These are phyloP conservation scores for Lasioglossum morio DNA, from an alignment of 2,888 invertebrate species.

Conservation along the genomic window DNA sequence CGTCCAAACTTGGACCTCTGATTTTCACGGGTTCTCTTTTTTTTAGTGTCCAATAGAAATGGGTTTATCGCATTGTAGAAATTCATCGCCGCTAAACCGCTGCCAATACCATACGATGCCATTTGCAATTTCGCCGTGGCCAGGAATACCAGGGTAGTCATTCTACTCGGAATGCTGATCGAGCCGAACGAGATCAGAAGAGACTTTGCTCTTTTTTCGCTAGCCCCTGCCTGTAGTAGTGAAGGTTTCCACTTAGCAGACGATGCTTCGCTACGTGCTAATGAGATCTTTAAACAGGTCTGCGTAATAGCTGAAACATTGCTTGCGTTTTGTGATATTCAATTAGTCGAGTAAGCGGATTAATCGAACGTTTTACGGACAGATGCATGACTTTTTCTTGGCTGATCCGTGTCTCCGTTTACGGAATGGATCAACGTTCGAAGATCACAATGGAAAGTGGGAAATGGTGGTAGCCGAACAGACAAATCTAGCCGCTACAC, in stretches of 20 bases:
- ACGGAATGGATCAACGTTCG: not conserved
- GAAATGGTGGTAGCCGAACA: conserved; percentile 85
- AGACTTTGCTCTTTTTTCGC: conserved; percentile 87
- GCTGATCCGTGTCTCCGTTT: not conserved
- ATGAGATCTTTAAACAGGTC: conserved; percentile 63
- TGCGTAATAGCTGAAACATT: conserved; percentile 50
- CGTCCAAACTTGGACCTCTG: not conserved
- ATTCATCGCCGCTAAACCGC: conserved; percentile 85
- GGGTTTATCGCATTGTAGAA: conserved; percentile 81
- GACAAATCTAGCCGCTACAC: conserved; percentile 87
- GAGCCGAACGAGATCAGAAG: conserved; percentile 85
- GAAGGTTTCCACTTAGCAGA: not conserved
- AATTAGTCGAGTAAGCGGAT: not conserved
- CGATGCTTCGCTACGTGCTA: conserved; percentile 33
- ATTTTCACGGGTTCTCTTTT: not conserved
- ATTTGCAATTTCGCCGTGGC: conserved; percentile 86
- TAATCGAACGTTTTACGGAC: not conserved
- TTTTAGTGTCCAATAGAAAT: not conserved
- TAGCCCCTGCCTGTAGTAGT: conserved; percentile 69
- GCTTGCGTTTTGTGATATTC: not conserved
- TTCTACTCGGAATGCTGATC: conserved; percentile 89
- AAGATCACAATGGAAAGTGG: not conserved
- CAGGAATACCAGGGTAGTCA: conserved; percentile 84
- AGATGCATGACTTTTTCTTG: not conserved
- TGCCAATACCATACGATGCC: conserved; percentile 79